phyloP scores from a whole-genome alignment of 2,113 vertebrate genomes.

The Hypomesus transpacificus region DNA sequence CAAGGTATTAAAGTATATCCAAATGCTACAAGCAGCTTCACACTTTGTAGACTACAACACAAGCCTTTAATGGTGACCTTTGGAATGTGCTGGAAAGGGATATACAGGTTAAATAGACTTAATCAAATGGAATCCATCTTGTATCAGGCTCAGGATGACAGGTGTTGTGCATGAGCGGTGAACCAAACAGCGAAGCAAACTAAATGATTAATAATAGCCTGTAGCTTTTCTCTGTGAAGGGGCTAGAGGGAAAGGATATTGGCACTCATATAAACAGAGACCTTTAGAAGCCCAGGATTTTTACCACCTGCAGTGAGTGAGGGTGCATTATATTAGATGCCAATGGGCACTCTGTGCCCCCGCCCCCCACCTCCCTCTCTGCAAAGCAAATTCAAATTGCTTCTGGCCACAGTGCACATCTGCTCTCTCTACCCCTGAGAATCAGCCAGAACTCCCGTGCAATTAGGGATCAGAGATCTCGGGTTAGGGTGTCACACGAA shows the following conservation, averaged over 20 bases:
- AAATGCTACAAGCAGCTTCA: no score
- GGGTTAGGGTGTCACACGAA: constrained; percentile 39
- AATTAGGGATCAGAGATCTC: constrained; percentile 59
- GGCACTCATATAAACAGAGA: constrained; percentile 36
- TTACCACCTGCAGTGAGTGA: constrained; percentile 50
- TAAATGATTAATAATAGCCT: constrained; percentile 68
- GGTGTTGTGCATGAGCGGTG: constrained; percentile 51
- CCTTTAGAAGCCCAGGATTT: constrained; percentile 40
- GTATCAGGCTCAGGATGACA: constrained; percentile 44
- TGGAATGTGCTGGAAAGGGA: constrained; percentile 29
- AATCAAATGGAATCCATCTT: constrained; percentile 54
- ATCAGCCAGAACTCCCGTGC: constrained; percentile 43
- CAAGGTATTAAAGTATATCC: no score
- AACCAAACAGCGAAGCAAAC: constrained; percentile 51
- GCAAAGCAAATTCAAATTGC: constrained; percentile 48
- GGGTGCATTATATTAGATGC: constrained; percentile 34
- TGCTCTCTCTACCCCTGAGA: constrained; percentile 50
- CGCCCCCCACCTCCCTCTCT: not conserved
- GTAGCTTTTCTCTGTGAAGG: constrained; percentile 56
- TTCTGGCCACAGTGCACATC: constrained; percentile 54
- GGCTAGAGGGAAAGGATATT: constrained; percentile 48
- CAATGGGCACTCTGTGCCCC: constrained; percentile 20
- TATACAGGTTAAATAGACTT: constrained; percentile 57
- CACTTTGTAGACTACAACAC: constrained; percentile 14
- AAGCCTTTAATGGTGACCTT: constrained; percentile 55